Conservation (phyloP, 2,797 vertebrate species). For the Pangasius mekongensis region DNA sequence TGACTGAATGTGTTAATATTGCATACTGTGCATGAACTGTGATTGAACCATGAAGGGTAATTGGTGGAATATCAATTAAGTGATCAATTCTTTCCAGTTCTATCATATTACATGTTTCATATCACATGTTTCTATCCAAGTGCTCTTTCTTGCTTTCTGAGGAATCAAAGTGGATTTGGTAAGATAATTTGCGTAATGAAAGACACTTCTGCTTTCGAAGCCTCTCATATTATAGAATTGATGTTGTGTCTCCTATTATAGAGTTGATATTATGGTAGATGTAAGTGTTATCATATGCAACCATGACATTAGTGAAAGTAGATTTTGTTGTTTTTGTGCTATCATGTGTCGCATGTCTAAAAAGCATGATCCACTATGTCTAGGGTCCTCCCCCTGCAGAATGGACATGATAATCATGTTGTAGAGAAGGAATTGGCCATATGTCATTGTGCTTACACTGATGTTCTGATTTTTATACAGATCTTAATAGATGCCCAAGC, state of each 20-base stretch:
- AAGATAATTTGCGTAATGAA: conserved; percentile 53
- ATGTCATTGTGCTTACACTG: background rate
- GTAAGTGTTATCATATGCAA: background rate
- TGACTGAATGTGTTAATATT: background rate
- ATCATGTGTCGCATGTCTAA: conserved; percentile 12
- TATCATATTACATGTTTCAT: background rate
- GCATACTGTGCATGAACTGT: background rate
- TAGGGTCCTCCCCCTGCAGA: background rate
- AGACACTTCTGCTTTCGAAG: conserved; percentile 9
- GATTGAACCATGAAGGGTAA: background rate
- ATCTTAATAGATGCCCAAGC: conserved; percentile 85
- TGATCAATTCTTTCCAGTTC: background rate
- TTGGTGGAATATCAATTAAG: background rate
- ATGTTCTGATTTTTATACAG: conserved; percentile 63
- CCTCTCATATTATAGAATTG: background rate
- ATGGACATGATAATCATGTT: background rate
- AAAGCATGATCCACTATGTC: conserved; percentile 22
- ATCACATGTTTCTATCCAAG: conserved; percentile 58
- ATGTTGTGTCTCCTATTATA: background rate
- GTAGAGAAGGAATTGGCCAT: background rate
- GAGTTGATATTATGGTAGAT: background rate
- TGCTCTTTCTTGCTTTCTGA: conserved; percentile 55
- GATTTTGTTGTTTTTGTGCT: conserved; percentile 3
- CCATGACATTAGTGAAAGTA: conserved; percentile 10
- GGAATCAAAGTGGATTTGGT: conserved; percentile 62